phyloP scores from a whole-genome alignment of 2,113 vertebrate genomes.

The Cinclus cinclus region DNA sequence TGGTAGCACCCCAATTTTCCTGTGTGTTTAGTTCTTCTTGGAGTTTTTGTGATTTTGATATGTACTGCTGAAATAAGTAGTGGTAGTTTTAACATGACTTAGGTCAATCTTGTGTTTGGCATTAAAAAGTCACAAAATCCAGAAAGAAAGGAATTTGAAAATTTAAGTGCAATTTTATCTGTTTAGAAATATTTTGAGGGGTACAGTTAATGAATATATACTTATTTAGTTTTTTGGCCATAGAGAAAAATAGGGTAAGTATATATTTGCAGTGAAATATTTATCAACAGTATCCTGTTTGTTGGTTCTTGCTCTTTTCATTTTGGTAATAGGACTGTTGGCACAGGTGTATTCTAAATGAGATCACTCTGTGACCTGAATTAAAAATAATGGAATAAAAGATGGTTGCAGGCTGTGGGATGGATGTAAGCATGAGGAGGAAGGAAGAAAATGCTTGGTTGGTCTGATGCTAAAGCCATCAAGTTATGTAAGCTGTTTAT shows the following conservation, averaged over 20 bases:
- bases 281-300: not conserved
- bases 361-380: not conserved
- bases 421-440: not conserved
- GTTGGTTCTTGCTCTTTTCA: not conserved
- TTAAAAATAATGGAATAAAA: not conserved
- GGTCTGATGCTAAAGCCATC: not conserved
- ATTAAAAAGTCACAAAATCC: not conserved
- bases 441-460: not conserved
- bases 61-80: not conserved
- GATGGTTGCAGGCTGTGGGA: not conserved
- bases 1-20: not conserved
- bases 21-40: not conserved
- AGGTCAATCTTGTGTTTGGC: not conserved
- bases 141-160: not conserved
- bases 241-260: not conserved
- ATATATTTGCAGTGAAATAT: not conserved
- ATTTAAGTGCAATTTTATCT: not conserved
- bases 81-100: not conserved
- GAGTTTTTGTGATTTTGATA: not conserved
- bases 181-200: not conserved
- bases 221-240: not conserved
- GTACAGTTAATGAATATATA: not conserved
- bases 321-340: not conserved
- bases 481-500: not conserved
- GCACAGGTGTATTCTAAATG: not conserved